These are phyloP conservation scores for Chamaedrilus cognettii DNA, from an alignment of 2,888 invertebrate genomes.

Conservation along the genomic window DNA sequence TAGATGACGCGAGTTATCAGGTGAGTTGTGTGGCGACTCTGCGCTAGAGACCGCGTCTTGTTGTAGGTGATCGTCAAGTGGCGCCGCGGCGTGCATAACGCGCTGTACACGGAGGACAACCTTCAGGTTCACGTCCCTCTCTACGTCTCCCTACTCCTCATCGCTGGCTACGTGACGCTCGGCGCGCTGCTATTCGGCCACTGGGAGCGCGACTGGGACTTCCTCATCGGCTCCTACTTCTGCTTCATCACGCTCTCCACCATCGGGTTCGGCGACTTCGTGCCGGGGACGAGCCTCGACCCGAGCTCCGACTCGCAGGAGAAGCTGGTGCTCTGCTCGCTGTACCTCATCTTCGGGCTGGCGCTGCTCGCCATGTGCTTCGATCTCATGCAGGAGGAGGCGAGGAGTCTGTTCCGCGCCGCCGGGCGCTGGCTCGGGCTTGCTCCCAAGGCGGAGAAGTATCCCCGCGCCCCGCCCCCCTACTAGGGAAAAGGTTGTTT, in stretches of 20 bases:
- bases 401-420: conserved; percentile 32
- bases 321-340: conserved; percentile 49
- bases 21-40: too few relatives aligned
- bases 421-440: neutral
- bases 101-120: conserved; percentile 32
- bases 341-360: conserved; percentile 60
- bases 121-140: conserved; percentile 72
- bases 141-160: conserved; percentile 82
- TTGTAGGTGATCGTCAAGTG: neutral
- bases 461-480: too few relatives aligned
- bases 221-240: conserved; percentile 74
- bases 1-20: too few relatives aligned
- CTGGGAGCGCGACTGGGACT: conserved; percentile 94
- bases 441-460: too few relatives aligned
- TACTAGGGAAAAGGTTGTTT: too few relatives aligned
- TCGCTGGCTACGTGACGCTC: conserved; percentile 71
- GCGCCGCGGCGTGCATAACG: conserved; percentile 17
- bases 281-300: conserved; percentile 53
- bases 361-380: conserved; percentile 61
- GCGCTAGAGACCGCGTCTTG: too few relatives aligned
- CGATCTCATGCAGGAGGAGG: conserved; percentile 60
- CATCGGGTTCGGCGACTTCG: conserved; percentile 60
- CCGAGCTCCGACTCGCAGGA: conserved; percentile 48
- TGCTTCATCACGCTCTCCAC: conserved; percentile 61
- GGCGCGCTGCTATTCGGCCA: conserved; percentile 86